phyloP scores from a whole-genome alignment of 2,113 vertebrate genomes.

The Syngnathus typhle region DNA sequence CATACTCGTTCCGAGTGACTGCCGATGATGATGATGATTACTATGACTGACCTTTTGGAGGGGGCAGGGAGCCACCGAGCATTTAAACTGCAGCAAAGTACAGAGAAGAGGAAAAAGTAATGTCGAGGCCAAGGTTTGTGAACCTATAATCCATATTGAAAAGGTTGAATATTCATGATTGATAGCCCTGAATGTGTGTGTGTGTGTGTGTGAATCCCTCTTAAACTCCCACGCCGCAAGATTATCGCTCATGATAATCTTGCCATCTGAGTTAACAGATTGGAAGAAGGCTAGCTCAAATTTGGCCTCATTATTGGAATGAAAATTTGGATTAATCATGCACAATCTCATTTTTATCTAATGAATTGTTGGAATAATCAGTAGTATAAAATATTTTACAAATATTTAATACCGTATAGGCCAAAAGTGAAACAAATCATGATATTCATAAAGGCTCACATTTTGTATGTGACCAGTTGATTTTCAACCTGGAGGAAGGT shows the following conservation, averaged over 20 bases:
- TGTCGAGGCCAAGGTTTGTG: no score
- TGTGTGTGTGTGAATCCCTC: background rate
- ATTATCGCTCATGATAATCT: background rate
- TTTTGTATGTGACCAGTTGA: background rate
- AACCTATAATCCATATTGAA: no score
- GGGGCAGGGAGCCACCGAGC: background rate
- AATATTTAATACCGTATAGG: background rate
- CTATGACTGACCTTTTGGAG: background rate
- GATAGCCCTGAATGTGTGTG: background rate
- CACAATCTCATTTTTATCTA: background rate
- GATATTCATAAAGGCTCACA: background rate
- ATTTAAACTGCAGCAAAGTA: background rate
- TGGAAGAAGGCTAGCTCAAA: background rate
- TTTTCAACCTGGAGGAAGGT: background rate
- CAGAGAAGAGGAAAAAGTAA: background rate
- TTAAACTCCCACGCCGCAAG: background rate
- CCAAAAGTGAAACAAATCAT: background rate
- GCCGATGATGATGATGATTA: no score
- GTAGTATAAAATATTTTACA: background rate
- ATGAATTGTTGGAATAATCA: background rate
- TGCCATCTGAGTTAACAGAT: background rate
- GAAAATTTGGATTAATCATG: background rate
- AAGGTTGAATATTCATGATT: background rate
- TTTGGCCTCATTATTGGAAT: background rate
- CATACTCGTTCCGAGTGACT: no score